Conservation (phyloP, 2,797 vertebrate species). For the Lepilemur septentrionalis region DNA sequence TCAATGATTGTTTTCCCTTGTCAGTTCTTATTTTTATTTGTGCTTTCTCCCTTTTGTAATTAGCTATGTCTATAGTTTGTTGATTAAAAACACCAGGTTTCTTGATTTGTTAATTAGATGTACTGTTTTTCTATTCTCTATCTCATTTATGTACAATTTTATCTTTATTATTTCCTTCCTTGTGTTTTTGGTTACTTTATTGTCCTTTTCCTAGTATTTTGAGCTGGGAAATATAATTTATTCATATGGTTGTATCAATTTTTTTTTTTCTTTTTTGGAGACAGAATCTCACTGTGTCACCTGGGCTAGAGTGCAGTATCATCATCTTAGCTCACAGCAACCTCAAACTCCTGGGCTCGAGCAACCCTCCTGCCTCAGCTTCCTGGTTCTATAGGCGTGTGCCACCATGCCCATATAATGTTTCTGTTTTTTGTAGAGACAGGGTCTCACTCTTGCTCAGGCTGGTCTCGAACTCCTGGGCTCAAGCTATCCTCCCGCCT, state of each 20-base stretch:
- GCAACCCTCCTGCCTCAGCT: not conserved
- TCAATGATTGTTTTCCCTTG: not conserved
- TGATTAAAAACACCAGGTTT: not conserved
- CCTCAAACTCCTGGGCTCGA: not conserved
- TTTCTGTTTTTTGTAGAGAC: not conserved
- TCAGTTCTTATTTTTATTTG: not conserved
- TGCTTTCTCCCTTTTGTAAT: not conserved
- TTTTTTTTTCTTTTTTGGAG: not conserved
- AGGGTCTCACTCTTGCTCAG: not conserved
- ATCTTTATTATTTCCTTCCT: constrained; percentile 7
- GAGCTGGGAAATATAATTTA: not conserved
- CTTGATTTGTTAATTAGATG: not conserved
- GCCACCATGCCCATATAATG: not conserved
- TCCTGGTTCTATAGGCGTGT: too few relatives aligned
- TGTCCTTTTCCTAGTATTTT: not conserved
- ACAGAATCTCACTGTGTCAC: not conserved
- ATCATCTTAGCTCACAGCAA: not conserved
- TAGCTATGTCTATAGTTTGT: not conserved
- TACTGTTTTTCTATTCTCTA: not conserved
- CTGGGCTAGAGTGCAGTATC: not conserved
- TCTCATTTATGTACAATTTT: not conserved
- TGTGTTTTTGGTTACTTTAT: not conserved
- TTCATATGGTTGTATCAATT: not conserved
- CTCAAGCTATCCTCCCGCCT: not conserved
- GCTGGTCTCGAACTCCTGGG: not conserved